phyloP scores from a whole-genome alignment of 2,888 invertebrate genomes.

The Pasiphila rectangulata region DNA sequence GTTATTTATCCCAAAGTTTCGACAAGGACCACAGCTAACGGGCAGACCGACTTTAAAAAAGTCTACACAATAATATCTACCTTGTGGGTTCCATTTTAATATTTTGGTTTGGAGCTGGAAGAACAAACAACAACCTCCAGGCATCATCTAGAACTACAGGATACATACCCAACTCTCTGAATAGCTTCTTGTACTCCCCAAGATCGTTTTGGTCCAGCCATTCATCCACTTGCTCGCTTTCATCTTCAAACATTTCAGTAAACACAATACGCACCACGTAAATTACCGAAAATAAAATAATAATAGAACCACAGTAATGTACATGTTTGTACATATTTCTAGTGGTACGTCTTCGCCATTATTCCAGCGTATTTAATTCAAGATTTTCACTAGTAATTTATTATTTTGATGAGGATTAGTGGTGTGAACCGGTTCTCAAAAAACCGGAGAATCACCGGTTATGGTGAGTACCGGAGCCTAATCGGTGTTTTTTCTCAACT shows the following conservation, averaged over 20 bases:
- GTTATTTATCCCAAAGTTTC: too few species aligned
- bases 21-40: too few species aligned
- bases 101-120: too few species aligned
- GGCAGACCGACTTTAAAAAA: too few species aligned
- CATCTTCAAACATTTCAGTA: conserved; percentile 73
- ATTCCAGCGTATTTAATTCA: conserved; percentile 36
- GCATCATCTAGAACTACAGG: background rate
- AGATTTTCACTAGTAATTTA: conserved; percentile 29
- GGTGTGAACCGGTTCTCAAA: too few species aligned
- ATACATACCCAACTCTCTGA: conserved; percentile 86
- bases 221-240: conserved; percentile 83
- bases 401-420: conserved; percentile 36
- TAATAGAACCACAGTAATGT: conserved; percentile 55
- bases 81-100: too few species aligned
- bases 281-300: conserved; percentile 60
- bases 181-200: conserved; percentile 84
- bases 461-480: too few species aligned
- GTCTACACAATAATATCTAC: too few species aligned
- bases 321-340: conserved; percentile 61
- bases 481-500: too few species aligned
- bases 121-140: too few species aligned
- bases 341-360: conserved; percentile 49
- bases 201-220: conserved; percentile 89
- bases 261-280: conserved; percentile 61
- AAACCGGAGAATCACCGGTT: too few species aligned